Evolutionary conservation across 2,888 invertebrate species (phyloP).

Genomic region (Urechis unicinctus): DNA sequence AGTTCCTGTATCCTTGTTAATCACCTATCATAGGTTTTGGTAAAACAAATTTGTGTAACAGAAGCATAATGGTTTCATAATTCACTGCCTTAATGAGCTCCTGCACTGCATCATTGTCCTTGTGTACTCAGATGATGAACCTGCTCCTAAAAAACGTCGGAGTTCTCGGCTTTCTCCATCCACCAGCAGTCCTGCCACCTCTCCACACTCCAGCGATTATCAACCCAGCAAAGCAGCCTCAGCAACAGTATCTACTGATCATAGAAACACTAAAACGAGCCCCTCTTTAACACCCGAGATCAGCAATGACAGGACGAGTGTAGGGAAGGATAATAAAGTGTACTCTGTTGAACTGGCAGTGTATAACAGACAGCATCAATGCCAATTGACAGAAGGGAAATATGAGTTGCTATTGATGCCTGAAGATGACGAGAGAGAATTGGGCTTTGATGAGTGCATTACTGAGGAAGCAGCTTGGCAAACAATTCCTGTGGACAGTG

Average conservation of each 20-base stretch:
- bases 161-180: neutral
- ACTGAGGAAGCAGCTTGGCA: too few species aligned
- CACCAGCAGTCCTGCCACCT: neutral
- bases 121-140: neutral
- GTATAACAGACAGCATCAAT: constrained; percentile 82
- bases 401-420: constrained; percentile 71
- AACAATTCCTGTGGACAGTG: neutral
- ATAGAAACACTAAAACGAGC: too few species aligned
- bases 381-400: constrained; percentile 79
- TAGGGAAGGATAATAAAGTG: neutral
- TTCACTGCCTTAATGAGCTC: too few species aligned
- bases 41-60: too few species aligned
- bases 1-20: too few species aligned
- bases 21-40: too few species aligned
- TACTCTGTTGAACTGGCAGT: constrained; percentile 60
- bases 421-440: neutral
- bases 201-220: neutral
- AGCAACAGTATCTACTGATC: too few species aligned
- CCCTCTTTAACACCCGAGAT: too few species aligned
- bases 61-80: too few species aligned
- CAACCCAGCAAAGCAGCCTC: neutral
- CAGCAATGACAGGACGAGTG: too few species aligned
- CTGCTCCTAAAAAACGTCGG: neutral
- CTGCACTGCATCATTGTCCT: too few species aligned
- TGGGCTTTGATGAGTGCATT: too few species aligned